Conservation (phyloP, 23 tunicate species). For the Trididemnum nubilum region DNA sequence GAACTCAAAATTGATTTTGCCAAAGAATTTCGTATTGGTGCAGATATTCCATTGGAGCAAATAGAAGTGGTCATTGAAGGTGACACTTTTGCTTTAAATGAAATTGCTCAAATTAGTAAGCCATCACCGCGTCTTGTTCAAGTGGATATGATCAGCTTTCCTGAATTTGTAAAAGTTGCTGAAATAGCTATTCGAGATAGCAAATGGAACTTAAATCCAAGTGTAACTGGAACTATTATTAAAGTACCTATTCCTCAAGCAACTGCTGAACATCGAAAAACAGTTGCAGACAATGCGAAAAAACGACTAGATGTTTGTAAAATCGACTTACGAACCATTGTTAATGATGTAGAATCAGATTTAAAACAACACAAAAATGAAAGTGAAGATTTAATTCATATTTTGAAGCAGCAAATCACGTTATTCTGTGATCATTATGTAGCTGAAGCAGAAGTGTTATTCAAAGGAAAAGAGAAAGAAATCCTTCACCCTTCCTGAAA, state of each 20-base stretch:
- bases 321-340: constrained; percentile 19
- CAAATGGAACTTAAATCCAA: constrained; percentile 60
- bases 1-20: constrained; percentile 35
- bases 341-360: constrained; percentile 1
- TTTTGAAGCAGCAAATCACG: constrained; percentile 39
- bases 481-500: constrained; percentile 15
- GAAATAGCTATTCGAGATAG: constrained; percentile 31
- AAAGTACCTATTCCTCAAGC: constrained; percentile 59
- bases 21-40: constrained; percentile 51
- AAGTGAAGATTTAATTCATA: constrained; percentile 14
- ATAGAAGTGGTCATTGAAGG: constrained; percentile 39
- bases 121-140: constrained; percentile 35
- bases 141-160: constrained; percentile 52
- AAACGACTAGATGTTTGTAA: constrained; percentile 33
- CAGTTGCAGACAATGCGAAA: constrained; percentile 50
- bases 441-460: constrained; percentile 34
- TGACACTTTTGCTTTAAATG: constrained; percentile 37
- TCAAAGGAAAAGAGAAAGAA: constrained; percentile 62
- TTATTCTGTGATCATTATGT: constrained; percentile 39
- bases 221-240: constrained; percentile 44
- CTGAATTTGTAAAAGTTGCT: constrained; percentile 44
- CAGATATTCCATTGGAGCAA: constrained; percentile 33
- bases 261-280: constrained; percentile 52
- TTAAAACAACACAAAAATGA: constrained; percentile 14
- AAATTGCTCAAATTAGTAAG: constrained; percentile 49